Base-by-base conservation (phyloP, 1,140 invertebrate species). In the Drosophila pallidifrons region DNA sequence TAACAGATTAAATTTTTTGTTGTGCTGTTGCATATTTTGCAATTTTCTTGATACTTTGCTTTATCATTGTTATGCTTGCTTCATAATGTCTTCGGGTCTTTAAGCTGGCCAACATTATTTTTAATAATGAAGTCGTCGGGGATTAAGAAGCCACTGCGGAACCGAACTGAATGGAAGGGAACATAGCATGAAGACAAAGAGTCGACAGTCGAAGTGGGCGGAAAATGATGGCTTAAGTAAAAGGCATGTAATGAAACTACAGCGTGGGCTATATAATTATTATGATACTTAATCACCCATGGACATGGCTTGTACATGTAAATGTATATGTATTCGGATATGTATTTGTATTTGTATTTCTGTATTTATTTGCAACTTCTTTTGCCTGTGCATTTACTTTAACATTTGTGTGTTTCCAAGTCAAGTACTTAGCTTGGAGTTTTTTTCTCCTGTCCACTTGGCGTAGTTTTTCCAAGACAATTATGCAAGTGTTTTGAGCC, bases 251-350 rank as follows among this genome's bases (percentile, higher is more conserved):
- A 57, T 57, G 55, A 63, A 66, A 76, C 60, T 81, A 71, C 78
- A 81, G 61, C 66, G 16, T 65, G 35, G 49, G 41, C 63, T 66
- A 58, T 81, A 82, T 81, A 82, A 82, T 82, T 75, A 82, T 82
- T 82, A 82, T 82, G 74, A 75, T 78, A 66, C 65, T 52, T 82
- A 78, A 82, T 82, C 75, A 82, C 73, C 70, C 60, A 51, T 58
- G 74, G 64, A 68, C 54, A 57, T 65, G 65, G 1, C 7, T 4
- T 1, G 47, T 20, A 25, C 25, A 43, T 43, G 41, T 43, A 43
- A 49, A 49, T 30, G n/a, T 30, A 51, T 10, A 30, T 51, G n/a
- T 49, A 25, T 20, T 1, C 7, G 16, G 10, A 25, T 3, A 11
- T 49, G 8, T 28, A 28, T 5, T 3, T 51, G n/a, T 49, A 25